Evolutionary conservation across 2,113 vertebrate species (phyloP), one percentile per base, ranked within the genome.

Genomic region (Trachemys scripta): DNA sequence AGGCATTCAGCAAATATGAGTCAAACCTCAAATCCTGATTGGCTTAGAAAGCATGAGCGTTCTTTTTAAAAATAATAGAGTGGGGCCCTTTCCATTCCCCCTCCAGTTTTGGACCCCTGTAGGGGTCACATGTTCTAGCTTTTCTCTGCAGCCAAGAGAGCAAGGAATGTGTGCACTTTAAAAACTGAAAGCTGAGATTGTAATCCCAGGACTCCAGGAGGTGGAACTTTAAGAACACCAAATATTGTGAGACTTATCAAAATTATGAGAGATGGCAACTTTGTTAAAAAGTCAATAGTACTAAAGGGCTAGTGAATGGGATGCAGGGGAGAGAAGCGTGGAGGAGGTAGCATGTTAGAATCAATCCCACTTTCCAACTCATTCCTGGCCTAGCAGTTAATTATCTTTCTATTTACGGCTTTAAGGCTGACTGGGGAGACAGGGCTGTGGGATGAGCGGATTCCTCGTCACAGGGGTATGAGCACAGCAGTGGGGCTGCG

Each of bases 401-500:
- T 0, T 17, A 49, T 22, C 50, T 65, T 78, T 90, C 3, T 0
- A 38, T 50, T 19, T 78, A 69, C 29, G 14, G 19, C 2, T 1
- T 47, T 53, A 38, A n/a, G 57, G 83, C 49, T 38, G 51, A 53
- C 75, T 12, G 57, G 22, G 57, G 57, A 80, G 50, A 38, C 29
- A 69, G 57, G 50, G 45, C 50, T 17, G 80, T 57, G 82, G 38
- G 4, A 2, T 11, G 38, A 14, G 19, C 1, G 1, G 17, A 16
- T 69, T 87, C 29, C 76, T 95, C 54, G 45, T 45, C 82, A 53
- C 76, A 65, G 45, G 38, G 80, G 49, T 47, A 51, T 47, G 93
- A 54, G 72, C 53, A 85, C 0, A 0, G 85, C 72, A 31, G 38
- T 4, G 17, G 56, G 17, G 27, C 62, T 59, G 6, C 88, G 38